These are phyloP conservation scores for Dryas iulia DNA, from an alignment of 1,140 invertebrate species.

Conservation along the genomic window DNA sequence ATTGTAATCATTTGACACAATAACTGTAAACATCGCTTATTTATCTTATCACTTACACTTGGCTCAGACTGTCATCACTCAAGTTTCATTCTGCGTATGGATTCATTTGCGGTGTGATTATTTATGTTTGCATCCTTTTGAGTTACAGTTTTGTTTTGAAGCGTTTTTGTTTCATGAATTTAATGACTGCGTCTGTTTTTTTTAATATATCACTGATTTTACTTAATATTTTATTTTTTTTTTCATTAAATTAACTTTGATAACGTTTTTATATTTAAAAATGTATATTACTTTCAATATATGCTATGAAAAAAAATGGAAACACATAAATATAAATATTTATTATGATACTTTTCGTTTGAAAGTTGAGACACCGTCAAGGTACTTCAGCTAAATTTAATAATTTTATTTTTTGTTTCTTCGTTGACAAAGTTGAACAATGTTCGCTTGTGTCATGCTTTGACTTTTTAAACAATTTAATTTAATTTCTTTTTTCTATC, in stretches of 20 bases:
- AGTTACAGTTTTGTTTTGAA: constrained; percentile 17
- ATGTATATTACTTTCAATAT: too few species aligned
- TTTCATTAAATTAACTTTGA: background rate
- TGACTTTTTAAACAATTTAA: too few species aligned
- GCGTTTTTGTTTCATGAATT: background rate
- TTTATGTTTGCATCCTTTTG: background rate
- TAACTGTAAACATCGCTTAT: constrained; percentile 35
- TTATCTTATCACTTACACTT: constrained; percentile 32
- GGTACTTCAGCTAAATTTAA: background rate
- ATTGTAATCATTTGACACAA: constrained; percentile 27
- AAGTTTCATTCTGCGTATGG: constrained; percentile 29
- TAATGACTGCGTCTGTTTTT: background rate
- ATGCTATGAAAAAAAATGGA: background rate
- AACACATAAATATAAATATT: too few species aligned
- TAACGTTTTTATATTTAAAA: background rate
- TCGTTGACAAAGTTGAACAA: background rate
- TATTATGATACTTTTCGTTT: background rate
- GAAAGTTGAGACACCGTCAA: background rate
- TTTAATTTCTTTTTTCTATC: too few species aligned
- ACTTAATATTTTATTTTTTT: background rate
- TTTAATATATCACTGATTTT: background rate
- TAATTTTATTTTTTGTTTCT: background rate
- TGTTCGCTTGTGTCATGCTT: too few species aligned
- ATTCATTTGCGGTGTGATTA: constrained; percentile 31
- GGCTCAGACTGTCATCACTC: constrained; percentile 24